Evolutionary conservation across 2,888 invertebrate species (phyloP).

Genomic region (Neocrepidodera transversa): DNA sequence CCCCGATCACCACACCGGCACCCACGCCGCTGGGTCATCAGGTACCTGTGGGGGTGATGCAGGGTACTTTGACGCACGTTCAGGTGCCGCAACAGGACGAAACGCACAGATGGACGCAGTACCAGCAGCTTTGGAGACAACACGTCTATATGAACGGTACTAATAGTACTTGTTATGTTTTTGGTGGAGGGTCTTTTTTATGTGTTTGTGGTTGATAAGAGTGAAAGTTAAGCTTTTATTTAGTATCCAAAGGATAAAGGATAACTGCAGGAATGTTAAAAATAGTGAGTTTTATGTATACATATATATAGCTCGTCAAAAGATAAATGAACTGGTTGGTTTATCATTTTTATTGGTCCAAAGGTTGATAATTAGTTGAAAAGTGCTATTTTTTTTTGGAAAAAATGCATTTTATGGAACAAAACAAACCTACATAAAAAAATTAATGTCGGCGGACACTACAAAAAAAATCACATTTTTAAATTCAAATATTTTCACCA

Average conservation of each 20-base stretch:
- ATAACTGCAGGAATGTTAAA: not conserved
- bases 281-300: no score
- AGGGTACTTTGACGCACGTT: conserved; percentile 70
- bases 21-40: conserved; percentile 58
- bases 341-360: no score
- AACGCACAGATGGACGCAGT: conserved; percentile 72
- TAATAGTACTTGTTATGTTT: conserved; percentile 17
- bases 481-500: no score
- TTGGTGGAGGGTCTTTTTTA: conserved; percentile 20
- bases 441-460: no score
- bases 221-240: not conserved
- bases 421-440: no score
- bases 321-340: no score
- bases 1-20: conserved; percentile 56
- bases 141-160: conserved; percentile 82
- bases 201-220: not conserved
- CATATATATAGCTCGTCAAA: no score
- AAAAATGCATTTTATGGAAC: no score
- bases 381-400: no score
- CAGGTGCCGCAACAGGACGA: conserved; percentile 65
- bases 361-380: no score
- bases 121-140: conserved; percentile 80
- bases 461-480: no score
- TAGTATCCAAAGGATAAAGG: not conserved
- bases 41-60: conserved; percentile 71